Evolutionary conservation across 2,113 vertebrate species (phyloP).

Genomic region (Penelope pileata): DNA sequence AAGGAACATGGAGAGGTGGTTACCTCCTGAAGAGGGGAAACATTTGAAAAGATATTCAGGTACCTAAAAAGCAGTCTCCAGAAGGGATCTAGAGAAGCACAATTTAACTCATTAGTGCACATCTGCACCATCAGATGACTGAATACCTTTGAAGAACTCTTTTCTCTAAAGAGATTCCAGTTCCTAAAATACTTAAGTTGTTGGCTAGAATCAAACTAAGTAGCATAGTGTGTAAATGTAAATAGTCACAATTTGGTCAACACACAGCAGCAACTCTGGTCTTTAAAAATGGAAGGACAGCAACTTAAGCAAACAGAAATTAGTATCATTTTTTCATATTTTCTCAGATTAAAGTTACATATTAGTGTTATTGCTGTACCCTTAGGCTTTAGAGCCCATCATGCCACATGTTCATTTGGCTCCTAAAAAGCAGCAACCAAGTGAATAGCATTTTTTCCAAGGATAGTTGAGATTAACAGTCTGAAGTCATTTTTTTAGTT

Average conservation of each 20-base stretch:
- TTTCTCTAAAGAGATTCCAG: neutral
- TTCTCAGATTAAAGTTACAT: slow-evolving; percentile 60
- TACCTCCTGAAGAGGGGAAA: neutral
- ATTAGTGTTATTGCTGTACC: slow-evolving; percentile 58
- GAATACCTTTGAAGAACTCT: neutral
- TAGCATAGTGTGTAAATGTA: neutral
- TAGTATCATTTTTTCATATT: slow-evolving; percentile 42
- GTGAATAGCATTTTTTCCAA: slow-evolving; percentile 33
- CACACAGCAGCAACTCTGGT: neutral
- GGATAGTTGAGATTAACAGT: slow-evolving; percentile 63
- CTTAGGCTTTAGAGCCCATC: slow-evolving; percentile 29
- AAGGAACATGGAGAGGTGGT: neutral
- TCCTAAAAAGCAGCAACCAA: slow-evolving; percentile 62
- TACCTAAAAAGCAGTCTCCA: neutral
- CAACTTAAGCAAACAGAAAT: slow-evolving; percentile 57
- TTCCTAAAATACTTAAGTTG: neutral
- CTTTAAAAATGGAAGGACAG: slow-evolving; percentile 32
- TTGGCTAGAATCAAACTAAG: neutral
- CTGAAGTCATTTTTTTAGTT: slow-evolving; percentile 55
- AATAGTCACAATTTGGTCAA: neutral
- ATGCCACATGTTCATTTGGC: slow-evolving; percentile 21
- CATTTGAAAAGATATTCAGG: neutral
- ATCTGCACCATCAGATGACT: neutral
- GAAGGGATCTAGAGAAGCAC: neutral
- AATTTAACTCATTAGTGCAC: neutral